phyloP scores from a whole-genome alignment of 1,140 invertebrate species.

The Drosophila santomea region DNA sequence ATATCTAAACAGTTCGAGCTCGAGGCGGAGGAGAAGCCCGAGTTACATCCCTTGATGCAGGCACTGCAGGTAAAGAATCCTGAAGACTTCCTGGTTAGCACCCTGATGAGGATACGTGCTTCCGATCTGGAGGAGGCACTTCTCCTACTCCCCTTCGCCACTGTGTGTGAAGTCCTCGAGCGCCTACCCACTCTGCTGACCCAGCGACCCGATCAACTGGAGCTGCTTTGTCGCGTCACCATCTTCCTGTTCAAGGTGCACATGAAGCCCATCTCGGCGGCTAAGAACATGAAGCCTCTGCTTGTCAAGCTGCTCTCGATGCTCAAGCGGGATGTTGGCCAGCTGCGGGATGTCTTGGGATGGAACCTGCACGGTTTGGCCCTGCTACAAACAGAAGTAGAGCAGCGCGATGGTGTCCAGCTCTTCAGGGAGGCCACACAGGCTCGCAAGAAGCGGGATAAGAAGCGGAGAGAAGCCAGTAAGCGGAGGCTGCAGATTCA shows the following conservation, averaged over 20 bases:
- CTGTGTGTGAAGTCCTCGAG: constrained; percentile 92
- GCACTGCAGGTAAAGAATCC: constrained; percentile 90
- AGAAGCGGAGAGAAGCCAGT: constrained; percentile 89
- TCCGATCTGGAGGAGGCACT: constrained; percentile 96
- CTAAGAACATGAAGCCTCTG: constrained; percentile 88
- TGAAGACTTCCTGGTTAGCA: constrained; percentile 93
- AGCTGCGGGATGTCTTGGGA: constrained; percentile 91
- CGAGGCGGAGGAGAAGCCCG: constrained; percentile 85
- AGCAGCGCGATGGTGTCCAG: constrained; percentile 91
- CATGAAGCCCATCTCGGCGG: constrained; percentile 92
- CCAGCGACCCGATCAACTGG: constrained; percentile 88
- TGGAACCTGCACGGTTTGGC: constrained; percentile 94
- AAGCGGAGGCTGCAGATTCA: constrained; percentile 86
- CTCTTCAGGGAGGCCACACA: constrained; percentile 93
- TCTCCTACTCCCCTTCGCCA: constrained; percentile 92
- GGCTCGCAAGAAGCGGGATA: constrained; percentile 88
- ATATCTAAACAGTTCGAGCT: constrained; percentile 89
- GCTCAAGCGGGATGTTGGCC: constrained; percentile 61
- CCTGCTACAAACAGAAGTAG: constrained; percentile 91
- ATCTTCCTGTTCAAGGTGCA: constrained; percentile 94
- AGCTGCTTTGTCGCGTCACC: constrained; percentile 90
- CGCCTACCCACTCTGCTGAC: constrained; percentile 89
- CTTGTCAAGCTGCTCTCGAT: constrained; percentile 85
- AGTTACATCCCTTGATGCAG: constrained; percentile 90
- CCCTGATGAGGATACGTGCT: constrained; percentile 90